Percentiles rank a stretch among this genome's conserved stretches.
Evolutionary conservation across 2,888 invertebrate species (phyloP).

Genomic region (Tromatobia lineatoria): DNA sequence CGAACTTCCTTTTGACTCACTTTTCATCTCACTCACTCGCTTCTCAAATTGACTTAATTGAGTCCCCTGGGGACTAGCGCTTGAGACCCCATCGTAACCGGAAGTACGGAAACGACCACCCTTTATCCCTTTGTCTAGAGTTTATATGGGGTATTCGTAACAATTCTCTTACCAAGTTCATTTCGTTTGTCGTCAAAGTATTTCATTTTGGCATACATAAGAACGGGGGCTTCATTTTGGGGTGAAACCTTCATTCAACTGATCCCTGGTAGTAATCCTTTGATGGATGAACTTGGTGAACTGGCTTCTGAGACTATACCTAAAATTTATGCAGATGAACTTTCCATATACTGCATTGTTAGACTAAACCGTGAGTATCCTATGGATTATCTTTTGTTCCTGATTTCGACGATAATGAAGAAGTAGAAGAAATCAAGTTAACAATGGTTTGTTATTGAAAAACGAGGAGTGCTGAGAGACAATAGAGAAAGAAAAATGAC

Average conservation of each 20-base stretch:
- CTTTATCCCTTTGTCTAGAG: slow-evolving; percentile 40
- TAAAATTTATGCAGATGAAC: background rate
- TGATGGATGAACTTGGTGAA: background rate
- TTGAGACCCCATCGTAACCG: slow-evolving; percentile 12
- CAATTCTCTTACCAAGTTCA: slow-evolving; percentile 23
- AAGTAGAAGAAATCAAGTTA: background rate
- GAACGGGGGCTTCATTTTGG: background rate
- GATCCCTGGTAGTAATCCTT: slow-evolving; percentile 1
- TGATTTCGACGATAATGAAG: too few relatives aligned
- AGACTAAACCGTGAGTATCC: too few relatives aligned
- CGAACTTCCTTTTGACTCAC: slow-evolving; percentile 48
- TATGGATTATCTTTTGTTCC: too few relatives aligned
- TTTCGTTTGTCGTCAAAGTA: background rate
- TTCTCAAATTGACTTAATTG: slow-evolving; percentile 71
- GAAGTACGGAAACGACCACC: slow-evolving; percentile 28
- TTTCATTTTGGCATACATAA: slow-evolving; percentile 1
- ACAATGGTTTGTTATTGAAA: slow-evolving; percentile 56
- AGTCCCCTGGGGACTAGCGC: slow-evolving; percentile 64
- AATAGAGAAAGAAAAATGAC: background rate
- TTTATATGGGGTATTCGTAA: slow-evolving; percentile 19
- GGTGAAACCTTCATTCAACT: background rate
- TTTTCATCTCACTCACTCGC: slow-evolving; percentile 26
- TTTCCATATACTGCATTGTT: background rate
- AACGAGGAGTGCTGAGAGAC: background rate
- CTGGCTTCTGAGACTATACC: background rate